Evolutionary conservation across 2,888 invertebrate species (phyloP).

Genomic region (Pseudeuparius sepicola): DNA sequence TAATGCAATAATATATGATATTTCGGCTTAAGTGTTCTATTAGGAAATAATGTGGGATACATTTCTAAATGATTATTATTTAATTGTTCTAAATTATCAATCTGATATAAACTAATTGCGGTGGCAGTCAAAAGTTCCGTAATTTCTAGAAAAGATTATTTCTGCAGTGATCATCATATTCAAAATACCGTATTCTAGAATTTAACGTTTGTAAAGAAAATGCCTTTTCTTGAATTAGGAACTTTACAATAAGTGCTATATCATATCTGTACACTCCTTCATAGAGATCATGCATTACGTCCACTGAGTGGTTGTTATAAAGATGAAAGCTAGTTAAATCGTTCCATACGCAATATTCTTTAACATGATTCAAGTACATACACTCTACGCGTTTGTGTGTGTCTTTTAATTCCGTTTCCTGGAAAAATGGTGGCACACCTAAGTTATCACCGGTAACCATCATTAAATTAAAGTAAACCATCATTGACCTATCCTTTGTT

Average conservation of each 20-base stretch:
- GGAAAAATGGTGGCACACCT: too few species aligned
- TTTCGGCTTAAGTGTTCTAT: slow-evolving; percentile 12
- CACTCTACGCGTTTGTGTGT: too few species aligned
- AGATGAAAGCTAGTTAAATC: slow-evolving; percentile 25
- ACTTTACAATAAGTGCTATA: slow-evolving; percentile 24
- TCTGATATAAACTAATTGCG: slow-evolving; percentile 11
- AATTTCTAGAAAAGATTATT: slow-evolving; percentile 21
- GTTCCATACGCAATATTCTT: slow-evolving; percentile 26
- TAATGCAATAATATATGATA: slow-evolving; percentile 21
- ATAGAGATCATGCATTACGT: slow-evolving; percentile 30
- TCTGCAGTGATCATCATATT: too few species aligned
- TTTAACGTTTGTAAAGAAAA: slow-evolving; percentile 18
- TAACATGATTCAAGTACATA: too few species aligned
- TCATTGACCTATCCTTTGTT: too few species aligned
- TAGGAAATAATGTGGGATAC: slow-evolving; percentile 11
- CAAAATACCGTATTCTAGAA: slow-evolving; percentile 21
- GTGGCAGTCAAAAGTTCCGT: slow-evolving; percentile 18
- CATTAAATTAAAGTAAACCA: too few species aligned
- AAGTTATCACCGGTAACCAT: too few species aligned
- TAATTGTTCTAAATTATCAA: slow-evolving; percentile 16
- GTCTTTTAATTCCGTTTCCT: too few species aligned
- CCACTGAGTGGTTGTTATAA: slow-evolving; percentile 26
- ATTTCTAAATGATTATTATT: slow-evolving; percentile 9
- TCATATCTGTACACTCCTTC: slow-evolving; percentile 27
- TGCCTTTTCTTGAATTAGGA: slow-evolving; percentile 16